phyloP scores from a whole-genome alignment of 1,140 invertebrate genomes.

The Drosophila cardini region DNA sequence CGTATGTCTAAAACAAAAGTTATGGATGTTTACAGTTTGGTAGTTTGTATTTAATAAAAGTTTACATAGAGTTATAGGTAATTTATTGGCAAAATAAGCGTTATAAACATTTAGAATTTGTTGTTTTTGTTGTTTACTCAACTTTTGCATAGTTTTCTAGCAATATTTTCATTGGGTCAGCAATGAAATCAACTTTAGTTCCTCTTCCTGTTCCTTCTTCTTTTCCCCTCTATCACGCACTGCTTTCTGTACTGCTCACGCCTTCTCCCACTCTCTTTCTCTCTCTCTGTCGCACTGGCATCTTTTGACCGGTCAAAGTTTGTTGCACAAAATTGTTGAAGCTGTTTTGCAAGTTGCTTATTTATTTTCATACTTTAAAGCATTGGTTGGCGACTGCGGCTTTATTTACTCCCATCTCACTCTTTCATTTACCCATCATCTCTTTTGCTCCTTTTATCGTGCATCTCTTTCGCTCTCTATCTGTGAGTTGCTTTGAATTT shows the following conservation, averaged over 20 bases:
- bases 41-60: too few species aligned
- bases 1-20: too few species aligned
- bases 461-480: too few species aligned
- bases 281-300: slow-evolving; percentile 5
- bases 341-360: slow-evolving; percentile 55
- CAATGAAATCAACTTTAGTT: slow-evolving; percentile 8
- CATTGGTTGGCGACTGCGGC: slow-evolving; percentile 46
- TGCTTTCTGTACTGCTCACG: neutral
- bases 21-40: too few species aligned
- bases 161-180: slow-evolving; percentile 35
- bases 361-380: slow-evolving; percentile 73
- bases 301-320: slow-evolving; percentile 65
- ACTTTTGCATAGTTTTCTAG: slow-evolving; percentile 35
- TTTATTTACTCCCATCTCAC: neutral
- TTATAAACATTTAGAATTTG: slow-evolving; percentile 3
- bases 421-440: neutral
- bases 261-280: neutral
- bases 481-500: too few species aligned
- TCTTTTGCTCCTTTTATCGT: too few species aligned
- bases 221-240: too few species aligned
- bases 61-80: too few species aligned
- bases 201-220: too few species aligned
- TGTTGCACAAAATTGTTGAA: slow-evolving; percentile 19
- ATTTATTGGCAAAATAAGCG: too few species aligned
- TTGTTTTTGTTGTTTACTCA: slow-evolving; percentile 31